Evolutionary conservation across 2,113 vertebrate species (phyloP).

Genomic region (Eira barbara): DNA sequence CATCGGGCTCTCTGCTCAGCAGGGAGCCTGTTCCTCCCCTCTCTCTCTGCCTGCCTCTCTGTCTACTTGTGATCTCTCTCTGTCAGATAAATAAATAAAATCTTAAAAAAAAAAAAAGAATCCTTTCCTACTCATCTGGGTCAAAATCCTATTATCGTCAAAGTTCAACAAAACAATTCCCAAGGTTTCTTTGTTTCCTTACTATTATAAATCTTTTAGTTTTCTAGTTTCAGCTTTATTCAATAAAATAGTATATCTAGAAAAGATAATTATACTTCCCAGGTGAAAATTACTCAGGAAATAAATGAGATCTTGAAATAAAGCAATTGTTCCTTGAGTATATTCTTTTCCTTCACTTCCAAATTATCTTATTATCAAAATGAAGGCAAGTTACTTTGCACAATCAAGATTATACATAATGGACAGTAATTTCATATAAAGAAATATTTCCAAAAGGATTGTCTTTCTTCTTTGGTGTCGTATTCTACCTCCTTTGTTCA

Average conservation of each 20-base stretch:
- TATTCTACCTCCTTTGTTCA: not conserved
- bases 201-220: not conserved
- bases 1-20: no score
- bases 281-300: constrained; percentile 3
- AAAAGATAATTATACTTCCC: not conserved
- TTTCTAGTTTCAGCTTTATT: not conserved
- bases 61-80: no score
- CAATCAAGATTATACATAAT: not conserved
- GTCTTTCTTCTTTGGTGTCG: not conserved
- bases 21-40: no score
- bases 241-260: not conserved
- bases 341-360: not conserved
- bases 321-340: not conserved
- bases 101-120: no score
- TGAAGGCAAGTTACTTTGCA: not conserved
- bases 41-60: no score
- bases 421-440: not conserved
- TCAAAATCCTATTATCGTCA: not conserved
- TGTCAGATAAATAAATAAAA: no score
- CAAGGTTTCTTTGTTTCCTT: not conserved
- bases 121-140: not conserved
- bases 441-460: not conserved
- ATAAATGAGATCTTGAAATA: not conserved
- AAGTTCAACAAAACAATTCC: not conserved
- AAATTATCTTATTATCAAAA: not conserved